Conservation (phyloP, 2,888 invertebrate species). For the Epicampocera succincta region DNA sequence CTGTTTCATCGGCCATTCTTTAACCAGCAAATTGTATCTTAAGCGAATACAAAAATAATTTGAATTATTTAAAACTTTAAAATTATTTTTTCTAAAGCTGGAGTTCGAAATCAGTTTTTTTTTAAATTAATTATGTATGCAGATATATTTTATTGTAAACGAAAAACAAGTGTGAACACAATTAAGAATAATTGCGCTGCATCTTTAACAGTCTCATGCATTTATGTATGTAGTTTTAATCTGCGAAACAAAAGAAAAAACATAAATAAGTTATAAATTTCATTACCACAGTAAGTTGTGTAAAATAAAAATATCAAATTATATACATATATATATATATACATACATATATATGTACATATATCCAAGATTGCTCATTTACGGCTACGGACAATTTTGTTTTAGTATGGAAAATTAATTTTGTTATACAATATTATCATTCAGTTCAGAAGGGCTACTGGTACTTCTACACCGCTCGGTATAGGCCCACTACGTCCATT, state of each 20-base stretch:
- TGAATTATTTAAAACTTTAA: neutral
- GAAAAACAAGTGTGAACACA: slow-evolving; percentile 4
- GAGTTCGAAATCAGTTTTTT: neutral
- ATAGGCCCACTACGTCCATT: no score
- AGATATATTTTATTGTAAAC: slow-evolving; percentile 13
- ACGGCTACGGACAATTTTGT: no score
- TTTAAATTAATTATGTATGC: no score
- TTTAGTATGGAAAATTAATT: no score
- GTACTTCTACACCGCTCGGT: no score
- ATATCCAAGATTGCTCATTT: no score
- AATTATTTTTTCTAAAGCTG: neutral
- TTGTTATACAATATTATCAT: no score
- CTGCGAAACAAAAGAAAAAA: slow-evolving; percentile 40
- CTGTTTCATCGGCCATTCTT: slow-evolving; percentile 35
- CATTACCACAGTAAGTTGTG: neutral
- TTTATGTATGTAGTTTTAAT: neutral
- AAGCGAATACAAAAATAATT: neutral
- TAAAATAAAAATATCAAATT: no score
- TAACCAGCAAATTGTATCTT: neutral
- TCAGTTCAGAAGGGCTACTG: no score
- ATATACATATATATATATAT: no score
- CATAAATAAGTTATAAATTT: neutral
- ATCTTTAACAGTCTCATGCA: neutral
- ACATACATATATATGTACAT: no score
- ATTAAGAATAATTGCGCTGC: neutral